phyloP scores from a whole-genome alignment of 1,140 invertebrate species.

The Tachypleus tridentatus region DNA sequence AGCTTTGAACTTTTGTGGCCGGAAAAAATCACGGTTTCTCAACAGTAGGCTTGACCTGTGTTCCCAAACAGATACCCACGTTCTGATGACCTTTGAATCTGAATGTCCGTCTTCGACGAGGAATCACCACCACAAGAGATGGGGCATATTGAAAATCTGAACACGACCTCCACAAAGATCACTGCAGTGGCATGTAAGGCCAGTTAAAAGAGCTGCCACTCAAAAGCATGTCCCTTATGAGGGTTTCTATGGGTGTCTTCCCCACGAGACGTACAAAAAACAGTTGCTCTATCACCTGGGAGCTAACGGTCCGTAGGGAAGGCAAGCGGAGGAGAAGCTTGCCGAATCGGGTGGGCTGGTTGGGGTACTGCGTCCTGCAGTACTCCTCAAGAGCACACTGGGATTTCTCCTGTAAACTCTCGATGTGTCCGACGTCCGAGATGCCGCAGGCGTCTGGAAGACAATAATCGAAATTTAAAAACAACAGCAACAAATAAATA shows the following conservation, averaged over 20 bases:
- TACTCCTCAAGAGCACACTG: constrained; percentile 95
- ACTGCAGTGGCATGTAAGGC: constrained; percentile 74
- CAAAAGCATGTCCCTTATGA: constrained; percentile 91
- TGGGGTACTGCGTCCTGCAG: constrained; percentile 87
- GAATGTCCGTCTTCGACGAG: too few relatives aligned
- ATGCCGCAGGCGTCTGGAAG: constrained; percentile 86
- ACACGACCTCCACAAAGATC: constrained; percentile 18
- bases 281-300: constrained; percentile 89
- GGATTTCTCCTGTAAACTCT: constrained; percentile 90
- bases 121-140: neutral
- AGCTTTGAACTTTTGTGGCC: too few relatives aligned
- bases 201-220: constrained; percentile 83
- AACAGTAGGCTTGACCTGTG: too few relatives aligned
- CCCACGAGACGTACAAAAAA: constrained; percentile 94
- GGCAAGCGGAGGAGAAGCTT: constrained; percentile 85
- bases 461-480: constrained; percentile 5
- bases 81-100: too few relatives aligned
- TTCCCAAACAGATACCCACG: too few relatives aligned
- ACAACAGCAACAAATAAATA: too few relatives aligned
- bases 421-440: constrained; percentile 85
- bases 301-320: constrained; percentile 79
- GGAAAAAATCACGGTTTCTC: too few relatives aligned
- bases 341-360: constrained; percentile 88
- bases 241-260: constrained; percentile 93
- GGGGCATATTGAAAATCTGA: neutral